Conservation (phyloP, 2,888 invertebrate species). For the Drosophila multiciliata region DNA sequence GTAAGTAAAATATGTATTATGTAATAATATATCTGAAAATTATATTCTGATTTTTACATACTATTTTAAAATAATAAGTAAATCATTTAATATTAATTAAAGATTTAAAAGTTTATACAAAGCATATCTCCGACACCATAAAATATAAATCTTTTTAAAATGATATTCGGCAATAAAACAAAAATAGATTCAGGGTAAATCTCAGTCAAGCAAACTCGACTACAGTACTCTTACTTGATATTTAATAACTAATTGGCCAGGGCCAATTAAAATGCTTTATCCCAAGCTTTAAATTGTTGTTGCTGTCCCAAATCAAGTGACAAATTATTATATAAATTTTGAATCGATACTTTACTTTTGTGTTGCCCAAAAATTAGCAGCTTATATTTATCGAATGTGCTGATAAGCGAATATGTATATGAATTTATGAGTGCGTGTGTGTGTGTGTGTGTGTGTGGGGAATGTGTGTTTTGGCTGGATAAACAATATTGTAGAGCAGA, state of each 20-base stretch:
- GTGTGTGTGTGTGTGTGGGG: constrained; percentile 6
- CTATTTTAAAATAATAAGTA: too few relatives aligned
- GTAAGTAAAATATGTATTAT: too few relatives aligned
- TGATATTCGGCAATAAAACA: too few relatives aligned
- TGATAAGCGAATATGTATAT: neutral
- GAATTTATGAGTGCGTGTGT: neutral
- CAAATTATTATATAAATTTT: constrained; percentile 12
- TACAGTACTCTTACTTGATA: neutral
- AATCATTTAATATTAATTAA: too few relatives aligned
- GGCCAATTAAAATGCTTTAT: neutral
- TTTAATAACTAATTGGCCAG: neutral
- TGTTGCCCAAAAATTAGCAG: constrained; percentile 35
- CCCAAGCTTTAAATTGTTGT: constrained; percentile 37
- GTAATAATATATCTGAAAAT: too few relatives aligned
- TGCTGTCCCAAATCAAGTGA: constrained; percentile 41
- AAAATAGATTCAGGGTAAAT: neutral
- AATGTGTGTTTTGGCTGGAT: constrained; percentile 41
- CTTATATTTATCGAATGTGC: constrained; percentile 4
- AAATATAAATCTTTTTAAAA: neutral
- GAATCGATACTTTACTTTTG: constrained; percentile 11
- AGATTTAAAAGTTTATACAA: too few relatives aligned
- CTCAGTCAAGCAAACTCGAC: neutral
- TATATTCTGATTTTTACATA: too few relatives aligned
- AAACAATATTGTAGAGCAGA: constrained; percentile 68
- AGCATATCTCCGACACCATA: neutral